Evolutionary conservation across 2,113 vertebrate genomes (phyloP), one percentile per base, ranked within the genome.

Genomic region (Dascyllus trimaculatus): DNA sequence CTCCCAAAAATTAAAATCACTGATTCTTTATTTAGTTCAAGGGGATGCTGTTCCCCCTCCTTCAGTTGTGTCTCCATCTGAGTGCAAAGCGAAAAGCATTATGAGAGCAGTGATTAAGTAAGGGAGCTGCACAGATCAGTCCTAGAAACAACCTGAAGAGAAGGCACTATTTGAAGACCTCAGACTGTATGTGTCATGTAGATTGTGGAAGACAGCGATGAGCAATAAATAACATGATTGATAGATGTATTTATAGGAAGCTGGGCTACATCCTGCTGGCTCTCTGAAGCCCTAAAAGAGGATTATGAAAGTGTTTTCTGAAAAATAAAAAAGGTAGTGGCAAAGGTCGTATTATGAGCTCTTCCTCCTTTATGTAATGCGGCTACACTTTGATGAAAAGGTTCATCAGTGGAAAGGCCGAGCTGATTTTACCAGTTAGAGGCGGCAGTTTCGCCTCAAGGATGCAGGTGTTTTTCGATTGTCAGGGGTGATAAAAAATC

Each of bases 291-390:
- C 65, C 53, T n/a, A 2, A 65, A 72, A 66, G 24, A 59, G 69
- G 64, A 81, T 75, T 69, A 81, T 35, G n/a, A 73, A 29, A 54
- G 56, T n/a, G 7, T 54, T 58, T 70, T 21, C 17, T 17, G 11
- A 53, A 24, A 54, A 62, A 49, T 35, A 68, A 62, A 68, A 45
- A 26, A 74, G 38, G n/a, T 56, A 21, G 38, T 74, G 18, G 29
- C 24, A 53, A 65, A 65, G 59, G 46, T 64, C 66, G 65, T 18
- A n/a, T 40, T 40, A 14, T n/a, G 52, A 52, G 60, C 19, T 65
- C 21, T 17, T 29, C 22, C 60, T 26, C 46, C 21, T 38, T 71
- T 64, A 61, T 75, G 58, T 76, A 76, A 75, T 10, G 8, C 4
- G 0, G 29, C 22, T 7, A 21, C 46, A 38, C 56, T 38, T 56